Percentiles rank a stretch among this genome's conserved stretches.
These are phyloP conservation scores for Sycophaga agraensis DNA, from an alignment of 1,140 invertebrate genomes.

Conservation along the genomic window DNA sequence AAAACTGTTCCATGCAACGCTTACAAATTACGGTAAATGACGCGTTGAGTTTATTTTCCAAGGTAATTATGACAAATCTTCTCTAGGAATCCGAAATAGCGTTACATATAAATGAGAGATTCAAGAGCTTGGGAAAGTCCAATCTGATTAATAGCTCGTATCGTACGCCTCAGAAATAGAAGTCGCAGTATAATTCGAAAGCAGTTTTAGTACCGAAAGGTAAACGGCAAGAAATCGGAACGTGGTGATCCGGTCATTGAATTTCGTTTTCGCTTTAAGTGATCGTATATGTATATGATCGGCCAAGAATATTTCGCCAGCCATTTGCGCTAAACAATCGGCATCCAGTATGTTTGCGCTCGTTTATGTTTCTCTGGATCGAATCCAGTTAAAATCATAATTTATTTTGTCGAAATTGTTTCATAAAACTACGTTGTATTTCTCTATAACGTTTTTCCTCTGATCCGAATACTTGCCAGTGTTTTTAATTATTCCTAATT, in stretches of 20 bases:
- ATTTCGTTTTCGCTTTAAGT: slow-evolving; percentile 7
- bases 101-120: slow-evolving; percentile 6
- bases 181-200: not conserved
- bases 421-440: too few species aligned
- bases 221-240: slow-evolving; percentile 25
- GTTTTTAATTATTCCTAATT: too few species aligned
- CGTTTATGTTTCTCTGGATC: not conserved
- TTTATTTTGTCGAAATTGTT: too few species aligned
- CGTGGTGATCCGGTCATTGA: slow-evolving; percentile 16
- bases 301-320: too few species aligned
- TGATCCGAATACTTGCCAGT: too few species aligned
- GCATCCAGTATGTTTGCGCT: not conserved
- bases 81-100: not conserved
- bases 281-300: too few species aligned
- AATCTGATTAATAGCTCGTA: slow-evolving; percentile 25
- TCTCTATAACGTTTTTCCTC: too few species aligned
- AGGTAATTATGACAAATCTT: too few species aligned
- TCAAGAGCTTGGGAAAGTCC: not conserved
- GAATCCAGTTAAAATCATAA: not conserved
- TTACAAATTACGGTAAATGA: too few species aligned
- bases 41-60: too few species aligned
- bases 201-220: slow-evolving; percentile 17
- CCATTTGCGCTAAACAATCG: not conserved
- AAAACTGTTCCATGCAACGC: too few species aligned
- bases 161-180: slow-evolving; percentile 10